phyloP scores from a whole-genome alignment of 2,113 vertebrate species.

The Electrona antarctica region DNA sequence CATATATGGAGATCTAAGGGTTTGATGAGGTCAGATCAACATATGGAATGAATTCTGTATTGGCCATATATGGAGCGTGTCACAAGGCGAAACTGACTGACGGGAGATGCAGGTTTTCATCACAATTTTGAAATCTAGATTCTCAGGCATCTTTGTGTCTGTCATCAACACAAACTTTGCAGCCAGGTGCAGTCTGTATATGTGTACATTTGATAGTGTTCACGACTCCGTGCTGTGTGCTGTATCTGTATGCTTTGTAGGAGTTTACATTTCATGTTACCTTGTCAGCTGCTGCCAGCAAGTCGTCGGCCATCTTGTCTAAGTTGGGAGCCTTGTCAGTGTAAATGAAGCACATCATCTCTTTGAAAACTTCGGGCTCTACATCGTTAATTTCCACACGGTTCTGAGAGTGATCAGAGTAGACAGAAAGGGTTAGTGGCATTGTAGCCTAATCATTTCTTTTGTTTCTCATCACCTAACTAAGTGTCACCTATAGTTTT shows the following conservation, averaged over 20 bases:
- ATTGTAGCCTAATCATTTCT: not conserved
- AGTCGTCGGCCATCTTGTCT: constrained; percentile 98
- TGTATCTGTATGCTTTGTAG: not conserved
- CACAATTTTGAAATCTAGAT: no score
- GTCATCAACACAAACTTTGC: no score
- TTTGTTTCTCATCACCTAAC: not conserved
- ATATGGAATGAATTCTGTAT: no score
- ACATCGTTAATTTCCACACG: constrained; percentile 98
- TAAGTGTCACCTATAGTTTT: no score
- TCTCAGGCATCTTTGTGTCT: no score
- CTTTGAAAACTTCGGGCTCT: constrained; percentile 97
- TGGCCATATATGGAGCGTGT: no score
- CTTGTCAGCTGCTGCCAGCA: constrained; percentile 98
- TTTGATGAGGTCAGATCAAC: no score
- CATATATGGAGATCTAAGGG: no score
- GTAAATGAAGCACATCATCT: constrained; percentile 99
- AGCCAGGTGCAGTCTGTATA: no score
- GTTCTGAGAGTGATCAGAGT: constrained; percentile 78
- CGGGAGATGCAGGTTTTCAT: no score
- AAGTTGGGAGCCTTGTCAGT: constrained; percentile 97
- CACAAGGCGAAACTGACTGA: no score
- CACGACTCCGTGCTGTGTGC: not conserved
- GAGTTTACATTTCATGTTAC: constrained; percentile 65
- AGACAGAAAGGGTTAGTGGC: not conserved
- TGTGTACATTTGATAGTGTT: no score